Percentiles rank a stretch among this genome's conserved stretches.
These are phyloP conservation scores for Cetoscarus ocellatus DNA, from an alignment of 2,797 vertebrate genomes.

Conservation along the genomic window DNA sequence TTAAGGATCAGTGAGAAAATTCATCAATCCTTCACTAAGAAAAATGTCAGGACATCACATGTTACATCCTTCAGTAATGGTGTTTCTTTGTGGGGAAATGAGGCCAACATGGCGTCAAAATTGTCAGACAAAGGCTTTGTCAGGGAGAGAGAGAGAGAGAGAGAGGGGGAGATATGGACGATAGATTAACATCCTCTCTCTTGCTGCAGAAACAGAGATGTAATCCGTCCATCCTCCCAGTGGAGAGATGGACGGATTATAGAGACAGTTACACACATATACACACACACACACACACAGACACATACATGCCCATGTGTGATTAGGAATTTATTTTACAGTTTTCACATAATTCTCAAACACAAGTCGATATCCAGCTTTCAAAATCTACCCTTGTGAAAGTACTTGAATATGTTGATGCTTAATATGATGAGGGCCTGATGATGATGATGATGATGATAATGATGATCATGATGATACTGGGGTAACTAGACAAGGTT, in stretches of 20 bases:
- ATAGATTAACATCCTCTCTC: constrained; percentile 53
- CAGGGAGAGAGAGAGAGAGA: background rate
- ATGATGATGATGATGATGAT: too few relatives aligned
- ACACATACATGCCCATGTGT: background rate
- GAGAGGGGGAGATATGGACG: constrained; percentile 3
- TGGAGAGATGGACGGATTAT: constrained; percentile 46
- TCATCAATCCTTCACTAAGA: background rate
- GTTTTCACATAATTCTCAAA: too few relatives aligned
- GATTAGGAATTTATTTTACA: too few relatives aligned
- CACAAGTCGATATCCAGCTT: too few relatives aligned
- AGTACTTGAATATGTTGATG: too few relatives aligned
- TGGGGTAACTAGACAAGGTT: too few relatives aligned
- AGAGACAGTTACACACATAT: constrained; percentile 4
- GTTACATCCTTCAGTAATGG: background rate
- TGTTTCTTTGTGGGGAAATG: constrained; percentile 37
- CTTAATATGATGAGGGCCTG: too few relatives aligned
- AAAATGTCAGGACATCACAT: background rate
- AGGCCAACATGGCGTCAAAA: constrained; percentile 66
- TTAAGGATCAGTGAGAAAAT: background rate
- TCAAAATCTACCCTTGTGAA: too few relatives aligned
- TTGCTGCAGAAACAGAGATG: constrained; percentile 25
- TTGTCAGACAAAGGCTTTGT: constrained; percentile 6
- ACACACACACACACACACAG: constrained; percentile 1
- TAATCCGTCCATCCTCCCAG: constrained; percentile 54
- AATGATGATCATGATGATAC: too few relatives aligned